phyloP scores from a whole-genome alignment of 2,113 vertebrate genomes.

The Epinephelus lanceolatus region DNA sequence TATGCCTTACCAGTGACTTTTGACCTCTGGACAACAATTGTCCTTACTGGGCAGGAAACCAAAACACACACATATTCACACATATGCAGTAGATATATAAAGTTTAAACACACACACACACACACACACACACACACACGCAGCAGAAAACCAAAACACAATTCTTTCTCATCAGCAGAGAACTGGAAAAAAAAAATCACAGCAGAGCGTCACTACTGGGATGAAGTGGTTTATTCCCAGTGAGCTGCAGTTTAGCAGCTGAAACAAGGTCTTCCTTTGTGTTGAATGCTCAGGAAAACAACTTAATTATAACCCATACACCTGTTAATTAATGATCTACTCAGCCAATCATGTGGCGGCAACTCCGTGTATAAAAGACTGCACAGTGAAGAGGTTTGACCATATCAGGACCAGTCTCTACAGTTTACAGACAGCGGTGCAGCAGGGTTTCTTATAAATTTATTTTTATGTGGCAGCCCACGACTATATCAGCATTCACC shows the following conservation, averaged over 20 bases:
- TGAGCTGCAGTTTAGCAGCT: not conserved
- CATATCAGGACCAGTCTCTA: too few species aligned
- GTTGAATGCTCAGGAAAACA: not conserved
- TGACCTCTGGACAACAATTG: conserved; percentile 49
- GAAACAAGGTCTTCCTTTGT: not conserved
- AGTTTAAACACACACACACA: not conserved
- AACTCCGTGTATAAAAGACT: too few species aligned
- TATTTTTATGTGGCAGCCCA: too few species aligned
- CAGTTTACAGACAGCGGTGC: too few species aligned
- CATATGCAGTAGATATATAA: not conserved
- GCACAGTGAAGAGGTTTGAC: too few species aligned
- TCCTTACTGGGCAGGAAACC: conserved; percentile 43
- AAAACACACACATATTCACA: conserved; percentile 35
- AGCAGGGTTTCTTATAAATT: too few species aligned
- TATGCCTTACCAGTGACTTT: conserved; percentile 50
- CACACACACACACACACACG: not conserved
- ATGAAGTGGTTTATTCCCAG: not conserved
- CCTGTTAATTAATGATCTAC: not conserved
- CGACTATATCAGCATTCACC: too few species aligned
- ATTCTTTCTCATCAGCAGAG: conserved; percentile 20
- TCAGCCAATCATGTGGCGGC: too few species aligned
- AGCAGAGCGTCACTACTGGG: conserved; percentile 8
- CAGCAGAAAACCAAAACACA: not conserved
- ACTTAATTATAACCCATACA: not conserved
- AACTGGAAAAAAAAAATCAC: conserved; percentile 34